Conservation (phyloP, 2,888 invertebrate genomes). For the Tipula confusa region DNA sequence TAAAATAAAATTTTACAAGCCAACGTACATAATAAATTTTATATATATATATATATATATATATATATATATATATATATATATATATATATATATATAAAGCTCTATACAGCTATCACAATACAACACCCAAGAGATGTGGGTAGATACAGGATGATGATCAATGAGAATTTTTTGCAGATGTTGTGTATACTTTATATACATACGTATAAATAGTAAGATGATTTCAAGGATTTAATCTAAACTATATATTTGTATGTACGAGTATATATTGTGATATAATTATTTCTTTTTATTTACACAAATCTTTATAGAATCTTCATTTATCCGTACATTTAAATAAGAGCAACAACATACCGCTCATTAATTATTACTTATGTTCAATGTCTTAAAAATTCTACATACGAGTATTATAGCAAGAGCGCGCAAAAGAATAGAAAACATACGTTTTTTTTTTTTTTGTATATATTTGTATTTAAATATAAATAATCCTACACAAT, state of each 20-base stretch:
- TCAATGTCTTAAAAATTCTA: neutral
- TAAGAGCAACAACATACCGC: neutral
- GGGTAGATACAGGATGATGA: neutral
- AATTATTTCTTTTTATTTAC: neutral
- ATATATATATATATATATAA: neutral
- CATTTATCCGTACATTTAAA: neutral
- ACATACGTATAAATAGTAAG: neutral
- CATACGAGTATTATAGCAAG: neutral
- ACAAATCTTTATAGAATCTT: neutral
- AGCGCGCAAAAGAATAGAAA: conserved; percentile 8
- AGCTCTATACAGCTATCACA: neutral
- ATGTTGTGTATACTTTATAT: neutral
- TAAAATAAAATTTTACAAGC: neutral
- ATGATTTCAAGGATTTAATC: neutral
- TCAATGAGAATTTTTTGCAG: neutral
- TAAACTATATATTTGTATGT: neutral
- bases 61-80: neutral
- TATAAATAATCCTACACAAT: conserved; percentile 3
- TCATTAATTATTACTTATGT: conserved; percentile 25
- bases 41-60: neutral
- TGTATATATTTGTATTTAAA: neutral
- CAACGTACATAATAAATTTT: neutral
- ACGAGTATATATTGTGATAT: too few relatives aligned
- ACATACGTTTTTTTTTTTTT: neutral
- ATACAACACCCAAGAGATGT: neutral